Base-by-base conservation (phyloP, 2,113 vertebrate genomes). In the Mustela nigripes region DNA sequence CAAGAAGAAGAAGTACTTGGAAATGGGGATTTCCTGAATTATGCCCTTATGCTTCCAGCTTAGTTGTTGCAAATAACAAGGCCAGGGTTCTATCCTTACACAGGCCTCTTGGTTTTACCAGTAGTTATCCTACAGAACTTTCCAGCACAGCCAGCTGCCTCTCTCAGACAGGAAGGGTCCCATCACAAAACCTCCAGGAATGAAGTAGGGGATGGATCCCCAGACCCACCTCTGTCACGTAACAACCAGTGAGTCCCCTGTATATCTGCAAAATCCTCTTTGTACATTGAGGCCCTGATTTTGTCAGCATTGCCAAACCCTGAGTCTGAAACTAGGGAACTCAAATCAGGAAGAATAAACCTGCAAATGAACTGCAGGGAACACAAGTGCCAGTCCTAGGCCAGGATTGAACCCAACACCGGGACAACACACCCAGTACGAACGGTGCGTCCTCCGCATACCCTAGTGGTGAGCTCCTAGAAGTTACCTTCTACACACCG, bases 11-110 rank as follows among this genome's bases (percentile, higher is more conserved):
- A 97, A 85, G 36, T 71, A 65, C 91, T 91, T 71, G 50, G 81
- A 94, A 90, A 74, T 69, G 76, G 62, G 42, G 45, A 76, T 85
- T 96, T 98, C 91, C 85, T 93, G 71, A 87, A 71, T 45, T n/a
- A 33, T 93, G 31, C 58, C 63, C 60, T 81, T 93, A 36, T 53
- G 56, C 31, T 12, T 65, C 28, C 76, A 93, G 9, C 33, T 85
- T 28, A 7, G 10, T 12, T 94, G 73, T 24, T 74, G 76, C 87
- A 89, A 73, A 89, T 7, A 93, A 45, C n/a, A 79, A 95, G n/a
- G 45, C 16, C 84, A 95, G 45, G 28, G 7, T 56, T 85, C 39
- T 28, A 71, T 39, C 45, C 81, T 71, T 16, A 56, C 11, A 5
- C 11, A 56, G 18, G 14, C 33, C 69, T 62, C 26, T 18, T 74